Base-by-base conservation (phyloP, 2,888 invertebrate species). In the Dasysyrphus tricinctus region DNA sequence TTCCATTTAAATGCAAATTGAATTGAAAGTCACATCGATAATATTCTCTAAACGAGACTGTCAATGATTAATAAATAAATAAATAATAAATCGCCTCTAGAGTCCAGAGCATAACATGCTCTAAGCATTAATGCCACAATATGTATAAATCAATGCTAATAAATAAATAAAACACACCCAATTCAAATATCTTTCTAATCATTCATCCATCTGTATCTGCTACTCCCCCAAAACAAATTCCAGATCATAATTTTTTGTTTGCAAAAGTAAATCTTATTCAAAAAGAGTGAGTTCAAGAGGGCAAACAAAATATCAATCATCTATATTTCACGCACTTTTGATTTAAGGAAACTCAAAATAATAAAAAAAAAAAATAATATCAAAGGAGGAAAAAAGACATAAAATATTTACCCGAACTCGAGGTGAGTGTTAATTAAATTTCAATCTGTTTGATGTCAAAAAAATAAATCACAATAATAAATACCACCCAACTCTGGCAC, bases 401-500 rank as follows among this genome's bases (percentile, higher is more conserved):
- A 42, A 42, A 29, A 63, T 44, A 63, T 63, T 44, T 29, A 63
- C 16, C 29, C 47, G n/a, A 61, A 49, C 34, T 19, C 34, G 11
- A 67, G 67, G 69, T 69, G 59, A 75, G 47, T 63, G 56, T 56
- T 67, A 56, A 61, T 74, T 69, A 67, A 59, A 44, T 69, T 73
- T 54, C 82, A 77, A 75, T 80, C 61, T 63, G 75, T 44, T 70
- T 39, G 65, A 81, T 82, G 82, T 78, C 72, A 67, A 49, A 49
- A 65, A 29, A 61, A 82, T 77, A 78, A 78, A 79, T 83, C 82
- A 83, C 51, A 83, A 74, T 56, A 47, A 69, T 42, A 49, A 19
- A 42, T 24, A 19, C 67, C 34, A 56, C 19, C 19, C 70, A 34
- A 39, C 49, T 29, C 29, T 29, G 2, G 24, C 24, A 24, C n/a